Base-by-base conservation (phyloP, 2,888 invertebrate genomes). In the Eurois occulta region DNA sequence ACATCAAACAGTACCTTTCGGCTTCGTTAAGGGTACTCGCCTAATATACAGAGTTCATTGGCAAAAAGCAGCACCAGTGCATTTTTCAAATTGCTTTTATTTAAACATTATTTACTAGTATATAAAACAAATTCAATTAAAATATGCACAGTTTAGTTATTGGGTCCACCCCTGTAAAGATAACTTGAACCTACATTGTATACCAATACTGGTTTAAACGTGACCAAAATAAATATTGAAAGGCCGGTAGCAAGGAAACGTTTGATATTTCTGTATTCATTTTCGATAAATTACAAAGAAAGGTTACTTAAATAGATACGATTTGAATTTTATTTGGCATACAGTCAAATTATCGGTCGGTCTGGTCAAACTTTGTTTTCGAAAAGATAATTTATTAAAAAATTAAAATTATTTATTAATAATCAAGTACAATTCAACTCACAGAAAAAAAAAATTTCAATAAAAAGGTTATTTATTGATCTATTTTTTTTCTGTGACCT, bases 141-240 rank as follows among this genome's bases (percentile, higher is more conserved):
- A 52, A 21, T 21, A n/a, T 21, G 7, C n/a, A 16, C 10, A 18
- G 8, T 43, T 35, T 46, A 13, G 28, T 52, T 66, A 28, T 43
- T 3, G 10, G 21, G 43, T 65, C 52, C 8, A 8, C 28, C 28
- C 18, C 65, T 18, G 24, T 65, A 24, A 35, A 75, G 28, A 65
- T 46, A 43, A 21, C n/a, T 6, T 64, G 48, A 46, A 67, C 2
- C 8, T 24, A 48, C 24, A 28, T 58, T 28, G 58, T 58, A 10
- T 48, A 41, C 7, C 3, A 35, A 65, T 41, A 28, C 38, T 66
- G 24, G 28, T 46, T n/a, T 38, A 43, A 46, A 77, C 66, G 58
- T 67, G 75, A 77, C 58, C 58, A 67, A 67, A 77, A 77, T 77
- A 67, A 75, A 77, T 52, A 75, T n/a, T 16, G 38, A 67, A 67